Conservation (phyloP, 2,797 vertebrate genomes). For the Pristis pectinata region DNA sequence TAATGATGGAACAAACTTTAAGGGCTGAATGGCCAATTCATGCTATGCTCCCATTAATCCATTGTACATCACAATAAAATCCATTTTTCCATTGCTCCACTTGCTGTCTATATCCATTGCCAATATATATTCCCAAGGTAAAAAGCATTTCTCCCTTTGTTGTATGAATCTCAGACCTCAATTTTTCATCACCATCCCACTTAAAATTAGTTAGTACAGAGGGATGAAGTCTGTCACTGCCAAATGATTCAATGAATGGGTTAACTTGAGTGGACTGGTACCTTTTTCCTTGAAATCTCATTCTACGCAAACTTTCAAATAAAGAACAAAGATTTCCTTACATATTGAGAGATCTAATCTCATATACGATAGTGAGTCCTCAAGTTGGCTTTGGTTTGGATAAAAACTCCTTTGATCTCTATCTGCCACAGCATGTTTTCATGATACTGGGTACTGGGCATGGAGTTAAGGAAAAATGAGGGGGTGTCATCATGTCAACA, state of each 20-base stretch:
- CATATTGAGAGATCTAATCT: conserved; percentile 13
- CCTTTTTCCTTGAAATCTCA: not conserved
- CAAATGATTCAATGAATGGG: not conserved
- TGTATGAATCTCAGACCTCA: no score
- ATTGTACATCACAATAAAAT: not conserved
- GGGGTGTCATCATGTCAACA: not conserved
- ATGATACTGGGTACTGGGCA: not conserved
- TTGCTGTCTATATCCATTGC: not conserved
- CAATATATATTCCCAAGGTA: not conserved
- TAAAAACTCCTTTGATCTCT: conserved; percentile 27
- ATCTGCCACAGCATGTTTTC: conserved; percentile 31
- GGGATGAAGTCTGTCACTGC: no score
- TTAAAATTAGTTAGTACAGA: not conserved
- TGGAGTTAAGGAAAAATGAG: not conserved
- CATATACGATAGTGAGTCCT: not conserved
- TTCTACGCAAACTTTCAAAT: not conserved
- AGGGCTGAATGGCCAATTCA: not conserved
- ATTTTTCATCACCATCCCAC: not conserved
- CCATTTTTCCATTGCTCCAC: not conserved
- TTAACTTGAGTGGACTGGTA: not conserved
- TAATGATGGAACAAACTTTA: not conserved
- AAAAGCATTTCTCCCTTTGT: not conserved
- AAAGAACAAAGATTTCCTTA: conserved; percentile 23
- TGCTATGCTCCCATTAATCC: not conserved
- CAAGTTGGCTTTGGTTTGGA: not conserved